Evolutionary conservation across 1,140 invertebrate genomes (phyloP).

Genomic region (Caerostris darwini): DNA sequence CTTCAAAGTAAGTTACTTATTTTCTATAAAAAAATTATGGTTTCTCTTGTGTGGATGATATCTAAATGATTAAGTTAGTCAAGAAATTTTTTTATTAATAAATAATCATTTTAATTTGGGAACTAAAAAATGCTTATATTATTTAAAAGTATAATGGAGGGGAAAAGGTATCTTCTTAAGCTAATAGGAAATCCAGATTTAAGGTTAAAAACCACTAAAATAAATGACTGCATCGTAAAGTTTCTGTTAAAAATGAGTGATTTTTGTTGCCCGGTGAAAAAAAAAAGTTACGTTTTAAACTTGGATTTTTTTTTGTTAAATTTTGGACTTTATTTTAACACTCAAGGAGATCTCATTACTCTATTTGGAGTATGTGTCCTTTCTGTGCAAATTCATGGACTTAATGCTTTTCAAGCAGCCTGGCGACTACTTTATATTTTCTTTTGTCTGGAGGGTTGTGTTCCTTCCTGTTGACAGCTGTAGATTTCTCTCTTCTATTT

Average conservation of each 20-base stretch:
- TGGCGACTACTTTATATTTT: conserved; percentile 61
- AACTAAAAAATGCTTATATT: too few relatives aligned
- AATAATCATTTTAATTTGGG: too few relatives aligned
- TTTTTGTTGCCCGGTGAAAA: conserved; percentile 77
- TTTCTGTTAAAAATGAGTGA: conserved; percentile 23
- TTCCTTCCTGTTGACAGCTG: conserved; percentile 47
- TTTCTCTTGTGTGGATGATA: too few relatives aligned
- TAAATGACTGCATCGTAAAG: background rate
- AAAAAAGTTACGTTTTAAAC: conserved; percentile 45
- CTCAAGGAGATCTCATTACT: conserved; percentile 75
- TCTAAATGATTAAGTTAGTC: too few relatives aligned
- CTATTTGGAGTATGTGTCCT: conserved; percentile 69
- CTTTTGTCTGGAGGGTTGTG: conserved; percentile 13
- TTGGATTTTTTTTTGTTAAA: conserved; percentile 73
- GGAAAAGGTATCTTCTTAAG: too few relatives aligned
- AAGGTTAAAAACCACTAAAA: background rate
- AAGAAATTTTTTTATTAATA: too few relatives aligned
- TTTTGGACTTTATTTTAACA: conserved; percentile 77
- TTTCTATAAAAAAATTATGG: too few relatives aligned
- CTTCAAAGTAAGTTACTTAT: too few relatives aligned
- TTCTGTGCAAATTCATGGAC: conserved; percentile 55
- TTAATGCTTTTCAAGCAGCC: conserved; percentile 50
- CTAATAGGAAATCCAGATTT: background rate
- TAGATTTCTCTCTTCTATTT: conserved; percentile 40
- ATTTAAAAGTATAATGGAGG: too few relatives aligned